Evolutionary conservation across 2,113 vertebrate genomes (phyloP).

Genomic region (Microtus ochrogaster): DNA sequence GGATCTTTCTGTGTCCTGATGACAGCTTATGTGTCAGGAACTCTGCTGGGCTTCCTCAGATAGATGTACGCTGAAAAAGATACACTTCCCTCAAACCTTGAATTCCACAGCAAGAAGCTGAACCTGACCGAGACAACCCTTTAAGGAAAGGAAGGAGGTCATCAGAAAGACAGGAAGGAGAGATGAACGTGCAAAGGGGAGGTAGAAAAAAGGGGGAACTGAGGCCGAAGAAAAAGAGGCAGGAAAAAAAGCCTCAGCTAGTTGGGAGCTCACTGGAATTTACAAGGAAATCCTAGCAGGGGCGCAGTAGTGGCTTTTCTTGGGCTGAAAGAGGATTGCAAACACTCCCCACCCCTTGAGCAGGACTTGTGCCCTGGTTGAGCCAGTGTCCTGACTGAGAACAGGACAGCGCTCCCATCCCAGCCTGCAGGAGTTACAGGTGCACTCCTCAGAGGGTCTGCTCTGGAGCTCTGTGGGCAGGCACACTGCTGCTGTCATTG

Average conservation of each 20-base stretch:
- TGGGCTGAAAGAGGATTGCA: not conserved
- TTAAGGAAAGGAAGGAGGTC: not conserved
- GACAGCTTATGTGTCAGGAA: not conserved
- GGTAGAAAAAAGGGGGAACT: no score
- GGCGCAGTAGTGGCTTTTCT: not conserved
- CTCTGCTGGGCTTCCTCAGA: not conserved
- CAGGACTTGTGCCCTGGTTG: not conserved
- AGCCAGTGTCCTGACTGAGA: not conserved
- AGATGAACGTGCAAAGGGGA: not conserved
- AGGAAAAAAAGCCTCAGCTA: not conserved
- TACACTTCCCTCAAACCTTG: not conserved
- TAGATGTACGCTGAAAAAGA: not conserved
- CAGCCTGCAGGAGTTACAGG: not conserved
- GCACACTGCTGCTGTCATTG: not conserved
- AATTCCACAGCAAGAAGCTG: not conserved
- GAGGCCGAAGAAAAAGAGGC: not conserved
- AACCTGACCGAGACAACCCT: not conserved
- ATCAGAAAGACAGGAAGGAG: not conserved
- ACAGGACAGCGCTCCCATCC: no score
- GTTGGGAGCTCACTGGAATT: not conserved
- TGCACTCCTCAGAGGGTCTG: not conserved
- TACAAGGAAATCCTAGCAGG: not conserved
- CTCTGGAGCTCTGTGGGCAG: not conserved
- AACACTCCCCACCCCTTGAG: not conserved
- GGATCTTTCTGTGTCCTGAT: not conserved